These are phyloP conservation scores for Malthinus seriepunctatus DNA, from an alignment of 2,888 invertebrate genomes.

Conservation along the genomic window DNA sequence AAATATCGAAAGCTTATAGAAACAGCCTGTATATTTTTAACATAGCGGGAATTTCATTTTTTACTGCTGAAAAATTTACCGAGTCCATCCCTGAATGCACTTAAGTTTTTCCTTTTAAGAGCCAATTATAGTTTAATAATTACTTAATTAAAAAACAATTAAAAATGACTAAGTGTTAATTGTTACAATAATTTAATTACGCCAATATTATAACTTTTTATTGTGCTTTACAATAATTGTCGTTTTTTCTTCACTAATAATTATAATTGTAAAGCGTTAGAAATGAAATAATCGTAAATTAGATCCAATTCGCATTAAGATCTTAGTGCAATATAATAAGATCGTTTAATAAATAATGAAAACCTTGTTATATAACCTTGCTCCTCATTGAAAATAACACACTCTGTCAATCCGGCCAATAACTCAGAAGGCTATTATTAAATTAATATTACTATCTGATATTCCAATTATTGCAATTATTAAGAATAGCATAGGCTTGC, in stretches of 20 bases:
- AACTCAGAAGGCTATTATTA: conserved; percentile 32
- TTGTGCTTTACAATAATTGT: no score
- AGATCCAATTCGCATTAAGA: conserved; percentile 12
- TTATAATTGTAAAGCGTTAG: conserved; percentile 20
- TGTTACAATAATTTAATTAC: no score
- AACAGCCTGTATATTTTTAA: no score
- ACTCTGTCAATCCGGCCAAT: conserved; percentile 29
- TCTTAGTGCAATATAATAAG: conserved; percentile 11
- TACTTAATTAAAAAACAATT: no score
- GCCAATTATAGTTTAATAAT: neutral
- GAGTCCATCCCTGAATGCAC: no score
- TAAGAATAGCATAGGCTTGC: conserved; percentile 22
- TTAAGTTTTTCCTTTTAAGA: neutral
- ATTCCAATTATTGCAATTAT: conserved; percentile 28
- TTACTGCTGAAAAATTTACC: no score
- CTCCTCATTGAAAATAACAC: conserved; percentile 30
- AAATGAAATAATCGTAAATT: conserved; percentile 24
- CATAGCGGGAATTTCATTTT: no score
- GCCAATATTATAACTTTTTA: no score
- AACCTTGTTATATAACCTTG: conserved; percentile 30
- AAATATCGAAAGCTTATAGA: no score
- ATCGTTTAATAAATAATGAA: conserved; percentile 29
- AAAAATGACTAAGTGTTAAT: no score
- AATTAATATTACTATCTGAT: conserved; percentile 27
- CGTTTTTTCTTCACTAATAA: conserved; percentile 2